Evolutionary conservation across 2,888 invertebrate species (phyloP).

Genomic region (Nephrotoma guestfalica): DNA sequence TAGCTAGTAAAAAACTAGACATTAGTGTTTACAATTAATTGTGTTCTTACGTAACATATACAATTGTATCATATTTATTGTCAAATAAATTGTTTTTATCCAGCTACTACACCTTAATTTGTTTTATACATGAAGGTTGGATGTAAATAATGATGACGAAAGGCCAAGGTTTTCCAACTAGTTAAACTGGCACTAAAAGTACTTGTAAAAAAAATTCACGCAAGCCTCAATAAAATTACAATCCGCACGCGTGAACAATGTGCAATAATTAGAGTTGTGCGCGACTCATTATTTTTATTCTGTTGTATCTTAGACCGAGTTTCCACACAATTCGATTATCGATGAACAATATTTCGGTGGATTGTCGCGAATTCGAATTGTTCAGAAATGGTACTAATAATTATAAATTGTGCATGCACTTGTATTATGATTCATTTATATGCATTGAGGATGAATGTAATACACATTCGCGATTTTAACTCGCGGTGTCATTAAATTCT

Average conservation of each 20-base stretch:
- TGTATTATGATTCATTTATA: neutral
- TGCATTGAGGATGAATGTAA: neutral
- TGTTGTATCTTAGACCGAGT: too few species aligned
- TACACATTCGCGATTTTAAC: neutral
- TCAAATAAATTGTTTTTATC: neutral
- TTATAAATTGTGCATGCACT: neutral
- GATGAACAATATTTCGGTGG: too few species aligned
- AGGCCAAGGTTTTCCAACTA: neutral
- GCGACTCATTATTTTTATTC: neutral
- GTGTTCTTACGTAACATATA: neutral
- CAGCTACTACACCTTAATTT: neutral
- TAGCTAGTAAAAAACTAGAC: neutral
- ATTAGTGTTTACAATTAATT: neutral
- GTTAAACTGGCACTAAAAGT: neutral
- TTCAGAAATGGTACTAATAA: neutral
- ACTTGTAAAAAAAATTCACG: neutral
- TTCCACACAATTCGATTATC: neutral
- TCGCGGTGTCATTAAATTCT: neutral
- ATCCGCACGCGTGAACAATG: neutral
- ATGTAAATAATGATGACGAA: neutral
- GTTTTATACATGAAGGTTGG: neutral
- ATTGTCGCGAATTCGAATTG: too few species aligned
- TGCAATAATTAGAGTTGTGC: neutral
- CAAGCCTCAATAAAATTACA: neutral
- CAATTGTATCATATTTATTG: neutral